Percentiles rank a stretch among this genome's conserved stretches.
phyloP scores from a whole-genome alignment of 2,113 vertebrate species.

The Prietella phreatophila region DNA sequence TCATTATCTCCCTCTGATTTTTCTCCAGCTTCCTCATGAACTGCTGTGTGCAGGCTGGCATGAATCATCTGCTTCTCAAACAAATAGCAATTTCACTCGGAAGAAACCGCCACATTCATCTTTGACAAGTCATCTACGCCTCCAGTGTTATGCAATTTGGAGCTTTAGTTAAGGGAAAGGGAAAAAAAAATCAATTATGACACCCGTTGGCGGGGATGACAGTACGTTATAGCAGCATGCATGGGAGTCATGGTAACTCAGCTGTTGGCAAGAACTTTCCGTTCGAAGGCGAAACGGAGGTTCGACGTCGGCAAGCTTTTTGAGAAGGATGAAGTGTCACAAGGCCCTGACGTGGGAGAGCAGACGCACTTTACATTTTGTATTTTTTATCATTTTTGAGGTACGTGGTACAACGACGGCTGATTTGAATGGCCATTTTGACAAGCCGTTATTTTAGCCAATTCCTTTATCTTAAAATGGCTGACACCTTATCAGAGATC shows the following conservation, averaged over 20 bases:
- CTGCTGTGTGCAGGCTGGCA: not conserved
- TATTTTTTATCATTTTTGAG: not conserved
- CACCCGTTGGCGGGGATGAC: slow-evolving; percentile 6
- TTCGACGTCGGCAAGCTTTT: not conserved
- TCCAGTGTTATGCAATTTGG: slow-evolving; percentile 23
- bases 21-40: not conserved
- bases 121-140: slow-evolving; percentile 32
- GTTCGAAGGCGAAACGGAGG: not conserved
- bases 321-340: not conserved
- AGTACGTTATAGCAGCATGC: slow-evolving; percentile 13
- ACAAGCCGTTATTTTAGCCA: not conserved
- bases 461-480: not conserved
- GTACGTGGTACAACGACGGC: too few relatives aligned
- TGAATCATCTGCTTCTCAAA: slow-evolving; percentile 29
- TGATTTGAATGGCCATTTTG: not conserved
- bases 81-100: not conserved
- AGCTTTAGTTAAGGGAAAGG: not conserved
- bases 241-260: slow-evolving; percentile 36
- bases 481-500: not conserved
- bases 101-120: slow-evolving; percentile 24
- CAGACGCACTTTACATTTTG: not conserved
- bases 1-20: too few relatives aligned
- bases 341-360: not conserved
- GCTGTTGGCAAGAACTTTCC: not conserved
- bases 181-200: slow-evolving; percentile 36